Conservation (phyloP, 2,888 invertebrate genomes). For the Amphipoea oculea region DNA sequence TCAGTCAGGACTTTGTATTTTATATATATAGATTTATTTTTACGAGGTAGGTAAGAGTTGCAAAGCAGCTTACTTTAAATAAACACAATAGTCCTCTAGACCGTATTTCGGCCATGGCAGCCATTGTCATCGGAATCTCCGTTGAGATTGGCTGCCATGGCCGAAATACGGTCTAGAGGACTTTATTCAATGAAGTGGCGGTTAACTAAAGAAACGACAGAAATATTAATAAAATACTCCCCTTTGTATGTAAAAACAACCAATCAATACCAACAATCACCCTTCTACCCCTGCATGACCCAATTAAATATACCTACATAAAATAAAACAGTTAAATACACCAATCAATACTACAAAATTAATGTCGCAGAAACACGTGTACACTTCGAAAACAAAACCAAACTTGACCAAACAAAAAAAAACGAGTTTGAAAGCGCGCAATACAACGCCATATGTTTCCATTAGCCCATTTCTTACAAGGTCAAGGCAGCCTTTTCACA, state of each 20-base stretch:
- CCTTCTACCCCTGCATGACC: not conserved
- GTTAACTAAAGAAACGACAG: not conserved
- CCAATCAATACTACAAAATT: conserved; percentile 28
- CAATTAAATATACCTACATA: not conserved
- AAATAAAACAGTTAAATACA: conserved; percentile 6
- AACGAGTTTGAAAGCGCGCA: conserved; percentile 36
- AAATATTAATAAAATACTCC: not conserved
- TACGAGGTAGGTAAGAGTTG: no score
- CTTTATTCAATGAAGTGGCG: no score
- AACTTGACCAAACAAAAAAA: no score
- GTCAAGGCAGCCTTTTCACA: conserved; percentile 21
- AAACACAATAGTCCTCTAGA: not conserved
- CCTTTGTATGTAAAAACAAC: not conserved
- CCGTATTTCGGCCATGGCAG: no score
- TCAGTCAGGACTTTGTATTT: no score
- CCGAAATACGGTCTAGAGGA: no score
- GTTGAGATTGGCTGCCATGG: no score
- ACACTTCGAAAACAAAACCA: conserved; percentile 18
- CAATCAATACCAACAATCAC: not conserved
- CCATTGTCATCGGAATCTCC: not conserved
- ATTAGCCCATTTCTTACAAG: conserved; percentile 36
- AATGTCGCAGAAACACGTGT: conserved; percentile 19
- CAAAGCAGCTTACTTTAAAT: not conserved
- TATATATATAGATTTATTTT: not conserved
- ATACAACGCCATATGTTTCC: conserved; percentile 55